Percentiles rank a stretch among this genome's conserved stretches.
phyloP scores from a whole-genome alignment of 2,888 invertebrate genomes.

The Diarsia mendica region DNA sequence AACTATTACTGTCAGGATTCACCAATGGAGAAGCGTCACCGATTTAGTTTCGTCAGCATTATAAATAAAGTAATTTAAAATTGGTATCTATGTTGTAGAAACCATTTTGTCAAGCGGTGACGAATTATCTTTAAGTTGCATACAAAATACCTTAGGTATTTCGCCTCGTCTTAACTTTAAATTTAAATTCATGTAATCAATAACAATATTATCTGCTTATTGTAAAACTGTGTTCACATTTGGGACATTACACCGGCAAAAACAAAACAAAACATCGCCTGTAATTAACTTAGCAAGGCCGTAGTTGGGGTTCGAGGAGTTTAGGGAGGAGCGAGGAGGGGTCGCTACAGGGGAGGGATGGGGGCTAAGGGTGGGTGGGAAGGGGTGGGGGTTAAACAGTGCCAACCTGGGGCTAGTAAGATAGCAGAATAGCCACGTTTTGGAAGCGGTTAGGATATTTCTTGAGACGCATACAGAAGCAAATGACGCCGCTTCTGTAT shows the following conservation, averaged over 20 bases:
- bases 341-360: no score
- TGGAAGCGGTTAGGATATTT: background rate
- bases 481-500: no score
- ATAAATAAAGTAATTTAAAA: background rate
- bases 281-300: background rate
- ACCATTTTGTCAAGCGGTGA: constrained; percentile 11
- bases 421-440: background rate
- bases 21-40: background rate
- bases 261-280: no score
- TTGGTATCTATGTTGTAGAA: background rate
- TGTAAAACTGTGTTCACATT: background rate
- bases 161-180: constrained; percentile 5
- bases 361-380: no score
- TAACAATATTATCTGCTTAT: background rate
- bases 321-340: accelerated
- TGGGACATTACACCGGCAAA: background rate
- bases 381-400: background rate
- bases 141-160: constrained; percentile 12
- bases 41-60: background rate
- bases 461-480: background rate
- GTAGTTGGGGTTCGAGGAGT: no score
- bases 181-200: background rate
- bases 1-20: constrained; percentile 10
- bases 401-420: background rate
- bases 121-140: constrained; percentile 8